Evolutionary conservation across 1,140 invertebrate species (phyloP).

Genomic region (Pogonomyrmex barbatus): DNA sequence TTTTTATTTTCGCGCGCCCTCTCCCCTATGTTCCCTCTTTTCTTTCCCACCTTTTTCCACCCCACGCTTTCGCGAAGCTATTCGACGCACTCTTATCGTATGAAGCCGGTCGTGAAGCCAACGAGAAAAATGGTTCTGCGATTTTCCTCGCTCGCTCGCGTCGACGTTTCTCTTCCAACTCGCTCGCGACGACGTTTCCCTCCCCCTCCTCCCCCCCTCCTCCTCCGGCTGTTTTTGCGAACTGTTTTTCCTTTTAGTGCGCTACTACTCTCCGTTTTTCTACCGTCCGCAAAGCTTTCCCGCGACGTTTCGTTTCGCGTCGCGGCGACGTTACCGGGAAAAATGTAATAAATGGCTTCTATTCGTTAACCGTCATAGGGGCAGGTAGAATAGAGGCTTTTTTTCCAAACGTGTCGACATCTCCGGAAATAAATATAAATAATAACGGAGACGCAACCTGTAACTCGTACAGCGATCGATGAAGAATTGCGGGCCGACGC

Average conservation of each 20-base stretch:
- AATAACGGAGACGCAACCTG: not conserved
- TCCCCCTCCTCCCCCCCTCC: not conserved
- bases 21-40: not conserved
- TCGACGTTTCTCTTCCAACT: slow-evolving; percentile 45
- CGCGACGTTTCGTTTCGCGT: slow-evolving; percentile 43
- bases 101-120: slow-evolving; percentile 68
- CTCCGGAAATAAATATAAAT: not conserved
- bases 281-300: slow-evolving; percentile 46
- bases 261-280: slow-evolving; percentile 33
- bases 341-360: slow-evolving; percentile 59
- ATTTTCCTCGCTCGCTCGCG: slow-evolving; percentile 56
- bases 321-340: not conserved
- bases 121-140: slow-evolving; percentile 71
- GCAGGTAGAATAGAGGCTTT: slow-evolving; percentile 8
- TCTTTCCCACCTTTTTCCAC: not conserved
- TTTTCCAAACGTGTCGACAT: not conserved
- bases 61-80: slow-evolving; percentile 47
- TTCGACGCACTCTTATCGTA: slow-evolving; percentile 70
- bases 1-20: slow-evolving; percentile 19
- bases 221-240: not conserved
- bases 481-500: not conserved
- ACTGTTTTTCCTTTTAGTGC: slow-evolving; percentile 38
- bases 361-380: slow-evolving; percentile 51
- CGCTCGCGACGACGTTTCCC: slow-evolving; percentile 32
- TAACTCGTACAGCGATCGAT: not conserved